Evolutionary conservation across 1,140 invertebrate genomes (phyloP).

Genomic region (Drosophila azteca): DNA sequence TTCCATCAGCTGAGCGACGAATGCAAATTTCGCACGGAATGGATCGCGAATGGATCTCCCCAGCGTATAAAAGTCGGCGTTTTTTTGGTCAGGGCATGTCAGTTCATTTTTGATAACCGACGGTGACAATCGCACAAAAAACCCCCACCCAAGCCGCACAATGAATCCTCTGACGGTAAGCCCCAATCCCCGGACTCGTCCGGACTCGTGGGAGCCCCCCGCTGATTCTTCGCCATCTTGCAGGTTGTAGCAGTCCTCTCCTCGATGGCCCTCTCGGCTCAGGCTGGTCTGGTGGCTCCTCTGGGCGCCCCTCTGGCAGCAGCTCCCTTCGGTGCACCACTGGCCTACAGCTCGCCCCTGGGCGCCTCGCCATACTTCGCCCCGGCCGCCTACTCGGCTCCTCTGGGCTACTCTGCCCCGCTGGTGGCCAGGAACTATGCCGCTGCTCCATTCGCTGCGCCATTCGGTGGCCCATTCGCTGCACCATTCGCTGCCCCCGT

Average conservation of each 20-base stretch:
- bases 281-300: conserved; percentile 59
- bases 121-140: conserved; percentile 72
- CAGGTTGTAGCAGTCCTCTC: conserved; percentile 81
- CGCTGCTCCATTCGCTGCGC: conserved; percentile 58
- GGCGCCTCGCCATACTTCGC: conserved; percentile 52
- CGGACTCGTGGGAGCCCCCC: not conserved
- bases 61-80: conserved; percentile 74
- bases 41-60: conserved; percentile 31
- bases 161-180: conserved; percentile 83
- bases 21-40: conserved; percentile 67
- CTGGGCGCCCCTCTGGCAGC: conserved; percentile 49
- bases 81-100: conserved; percentile 77
- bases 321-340: conserved; percentile 60
- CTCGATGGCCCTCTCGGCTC: conserved; percentile 74
- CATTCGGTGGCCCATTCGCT: conserved; percentile 32
- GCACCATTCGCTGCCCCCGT: conserved; percentile 39
- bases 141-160: conserved; percentile 70
- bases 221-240: not conserved
- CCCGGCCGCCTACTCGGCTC: conserved; percentile 53
- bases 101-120: conserved; percentile 83
- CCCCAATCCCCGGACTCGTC: not conserved
- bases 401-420: conserved; percentile 45
- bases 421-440: conserved; percentile 55
- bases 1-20: conserved; percentile 28
- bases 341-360: conserved; percentile 63